Evolutionary conservation across 2,113 vertebrate species (phyloP).

Genomic region (Silurus glanis): DNA sequence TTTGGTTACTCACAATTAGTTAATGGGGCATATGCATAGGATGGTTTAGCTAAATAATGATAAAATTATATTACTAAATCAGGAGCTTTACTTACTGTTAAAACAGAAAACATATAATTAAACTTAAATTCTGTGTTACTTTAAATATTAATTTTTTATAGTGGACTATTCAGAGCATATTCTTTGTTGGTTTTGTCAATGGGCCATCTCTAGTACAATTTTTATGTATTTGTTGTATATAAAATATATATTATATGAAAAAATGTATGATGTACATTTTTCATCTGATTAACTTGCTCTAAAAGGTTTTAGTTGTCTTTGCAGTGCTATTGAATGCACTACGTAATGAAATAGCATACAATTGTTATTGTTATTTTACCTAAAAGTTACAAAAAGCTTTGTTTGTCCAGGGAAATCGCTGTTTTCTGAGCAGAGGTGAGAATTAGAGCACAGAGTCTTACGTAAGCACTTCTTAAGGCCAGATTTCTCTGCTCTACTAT

Average conservation of each 20-base stretch:
- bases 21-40: neutral
- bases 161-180: neutral
- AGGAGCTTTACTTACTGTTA: neutral
- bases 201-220: neutral
- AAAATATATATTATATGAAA: too few species aligned
- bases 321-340: neutral
- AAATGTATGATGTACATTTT: neutral
- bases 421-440: neutral
- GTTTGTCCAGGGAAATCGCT: neutral
- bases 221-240: neutral
- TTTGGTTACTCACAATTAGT: neutral
- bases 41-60: neutral
- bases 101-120: neutral
- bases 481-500: conserved; percentile 63
- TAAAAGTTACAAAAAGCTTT: neutral
- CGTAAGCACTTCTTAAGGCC: conserved; percentile 59
- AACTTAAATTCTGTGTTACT: neutral
- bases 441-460: neutral
- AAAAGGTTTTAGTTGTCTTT: neutral
- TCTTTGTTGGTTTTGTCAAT: neutral
- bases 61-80: neutral
- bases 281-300: neutral
- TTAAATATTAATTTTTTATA: neutral
- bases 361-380: neutral
- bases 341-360: neutral